phyloP scores from a whole-genome alignment of 2,113 vertebrate species.

The Brachyistius frenatus region DNA sequence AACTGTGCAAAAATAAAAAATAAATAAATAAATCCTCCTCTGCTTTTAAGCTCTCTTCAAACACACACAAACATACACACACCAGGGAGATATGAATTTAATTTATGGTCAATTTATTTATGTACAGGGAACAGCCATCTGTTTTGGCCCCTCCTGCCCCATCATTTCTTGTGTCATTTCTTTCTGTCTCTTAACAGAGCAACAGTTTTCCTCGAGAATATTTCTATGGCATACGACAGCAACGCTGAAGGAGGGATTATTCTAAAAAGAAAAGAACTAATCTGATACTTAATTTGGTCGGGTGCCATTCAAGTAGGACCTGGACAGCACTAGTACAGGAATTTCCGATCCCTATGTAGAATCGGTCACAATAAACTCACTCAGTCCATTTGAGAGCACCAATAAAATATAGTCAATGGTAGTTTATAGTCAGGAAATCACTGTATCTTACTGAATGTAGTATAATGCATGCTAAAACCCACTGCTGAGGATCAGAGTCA shows the following conservation, averaged over 20 bases:
- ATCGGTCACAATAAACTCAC: not conserved
- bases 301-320: slow-evolving; percentile 2
- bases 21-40: slow-evolving; percentile 10
- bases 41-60: slow-evolving; percentile 16
- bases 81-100: slow-evolving; percentile 53
- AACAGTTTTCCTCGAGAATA: slow-evolving; percentile 42
- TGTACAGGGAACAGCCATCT: slow-evolving; percentile 66
- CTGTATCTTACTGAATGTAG: not conserved
- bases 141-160: slow-evolving; percentile 51
- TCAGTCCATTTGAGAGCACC: not conserved
- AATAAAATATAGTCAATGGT: not conserved
- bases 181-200: slow-evolving; percentile 49
- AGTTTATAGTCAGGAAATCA: not conserved
- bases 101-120: slow-evolving; percentile 78
- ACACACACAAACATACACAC: slow-evolving; percentile 18
- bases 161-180: slow-evolving; percentile 37
- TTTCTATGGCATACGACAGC: slow-evolving; percentile 26
- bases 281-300: slow-evolving; percentile 38
- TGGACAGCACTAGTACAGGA: not conserved
- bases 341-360: not conserved
- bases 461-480: not conserved
- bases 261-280: not conserved
- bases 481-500: too few relatives aligned
- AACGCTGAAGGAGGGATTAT: slow-evolving; percentile 15
- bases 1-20: slow-evolving; percentile 32